Evolutionary conservation across 2,113 vertebrate species (phyloP), one percentile per base, ranked within the genome.

Genomic region (Myanophis thanlyinensis): DNA sequence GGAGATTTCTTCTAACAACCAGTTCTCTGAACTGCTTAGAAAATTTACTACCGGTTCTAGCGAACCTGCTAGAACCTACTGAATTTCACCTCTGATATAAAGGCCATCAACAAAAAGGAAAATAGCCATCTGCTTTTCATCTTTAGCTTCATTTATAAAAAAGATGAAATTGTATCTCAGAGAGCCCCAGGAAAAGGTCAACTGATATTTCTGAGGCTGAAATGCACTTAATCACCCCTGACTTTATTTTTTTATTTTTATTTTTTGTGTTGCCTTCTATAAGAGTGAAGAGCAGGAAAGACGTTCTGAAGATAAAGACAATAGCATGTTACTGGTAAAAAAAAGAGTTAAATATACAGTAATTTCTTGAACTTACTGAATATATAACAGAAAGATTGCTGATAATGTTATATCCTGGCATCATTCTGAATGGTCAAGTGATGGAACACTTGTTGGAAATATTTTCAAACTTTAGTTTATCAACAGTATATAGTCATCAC

Each of bases 121-220:
- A 0, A 0, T 35, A 54, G 18, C 46, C 2, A 95, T 51, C 47
- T 30, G 22, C 35, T 95, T 92, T n/a, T 18, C 91, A 94, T 13
- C 22, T 0, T 0, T 89, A 92, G 56, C 90, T 93, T 95, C 91
- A 12, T 46, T 9, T 86, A 95, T 47, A 87, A 94, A 93, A 85
- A 94, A 93, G n/a, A 80, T 11, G 30, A 95, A 84, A 15, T 88
- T 5, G 12, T 87, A 93, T 97, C 97, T 95, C 91, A 96, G 90
- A 93, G 27, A 96, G 89, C 88, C 87, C 93, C 95, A 95, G 95
- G 95, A 96, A 97, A 96, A 97, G 89, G 56, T 94, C 95, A 95
- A 4, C 73, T 87, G 3, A 87, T 93, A 89, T 90, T 95, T 96
- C 73, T 89, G 94, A 93, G 94, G 87, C 94, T 93, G 95, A 92